These are phyloP conservation scores for Mobula hypostoma DNA, from an alignment of 2,113 vertebrate genomes.

Conservation along the genomic window DNA sequence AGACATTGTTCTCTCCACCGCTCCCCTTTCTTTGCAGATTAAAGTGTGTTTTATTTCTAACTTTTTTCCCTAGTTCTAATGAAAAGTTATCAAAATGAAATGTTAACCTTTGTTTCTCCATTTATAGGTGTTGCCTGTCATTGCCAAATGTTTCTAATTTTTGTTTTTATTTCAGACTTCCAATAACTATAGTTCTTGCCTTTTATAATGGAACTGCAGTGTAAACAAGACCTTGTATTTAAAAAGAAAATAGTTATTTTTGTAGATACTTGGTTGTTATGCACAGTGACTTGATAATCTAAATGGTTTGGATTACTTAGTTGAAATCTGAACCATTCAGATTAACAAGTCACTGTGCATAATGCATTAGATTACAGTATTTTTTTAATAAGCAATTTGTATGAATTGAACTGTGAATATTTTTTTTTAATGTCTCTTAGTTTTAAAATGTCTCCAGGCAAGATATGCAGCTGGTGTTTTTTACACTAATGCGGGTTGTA, in stretches of 20 bases:
- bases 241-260: neutral
- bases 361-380: neutral
- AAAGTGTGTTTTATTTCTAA: too few relatives aligned
- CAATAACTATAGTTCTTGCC: too few relatives aligned
- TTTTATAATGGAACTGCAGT: neutral
- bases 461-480: constrained; percentile 73
- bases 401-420: neutral
- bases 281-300: too few relatives aligned
- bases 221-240: neutral
- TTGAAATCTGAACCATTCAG: neutral
- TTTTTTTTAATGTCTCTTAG: constrained; percentile 57
- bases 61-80: too few relatives aligned
- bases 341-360: neutral
- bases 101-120: too few relatives aligned
- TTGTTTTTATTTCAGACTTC: too few relatives aligned
- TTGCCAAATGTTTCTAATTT: too few relatives aligned
- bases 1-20: too few relatives aligned
- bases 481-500: constrained; percentile 93
- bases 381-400: neutral
- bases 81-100: too few relatives aligned
- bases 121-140: too few relatives aligned
- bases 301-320: too few relatives aligned
- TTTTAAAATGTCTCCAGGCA: constrained; percentile 87
- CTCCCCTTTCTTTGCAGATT: too few relatives aligned
- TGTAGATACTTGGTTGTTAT: neutral